A percentile compares a stretch with the other conserved stretches of the same genome.
Conservation (phyloP, 1,140 invertebrate genomes). For the Drosophila fuyamai region DNA sequence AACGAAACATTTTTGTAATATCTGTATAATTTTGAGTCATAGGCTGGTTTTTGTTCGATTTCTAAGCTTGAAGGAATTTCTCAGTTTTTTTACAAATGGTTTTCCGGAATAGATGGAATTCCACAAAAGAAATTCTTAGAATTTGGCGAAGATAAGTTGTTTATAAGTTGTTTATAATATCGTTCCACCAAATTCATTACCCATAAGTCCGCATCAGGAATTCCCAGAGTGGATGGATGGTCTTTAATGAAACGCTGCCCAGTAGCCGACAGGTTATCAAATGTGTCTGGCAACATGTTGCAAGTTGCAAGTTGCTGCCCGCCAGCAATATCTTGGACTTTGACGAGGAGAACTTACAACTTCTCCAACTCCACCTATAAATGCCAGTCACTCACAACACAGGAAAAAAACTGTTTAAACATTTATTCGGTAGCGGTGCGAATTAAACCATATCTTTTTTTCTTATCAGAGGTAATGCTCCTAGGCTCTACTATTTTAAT, state of each 20-base stretch:
- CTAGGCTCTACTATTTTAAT: neutral
- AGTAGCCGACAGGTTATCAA: constrained; percentile 38
- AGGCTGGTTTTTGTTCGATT: too few relatives aligned
- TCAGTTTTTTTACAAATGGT: too few relatives aligned
- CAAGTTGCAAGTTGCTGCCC: neutral
- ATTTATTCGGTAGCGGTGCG: too few relatives aligned
- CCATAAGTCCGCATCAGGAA: neutral
- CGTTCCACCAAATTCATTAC: constrained; percentile 3
- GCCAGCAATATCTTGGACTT: constrained; percentile 20
- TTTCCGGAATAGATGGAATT: too few relatives aligned
- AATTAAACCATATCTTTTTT: too few relatives aligned
- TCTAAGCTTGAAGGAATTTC: too few relatives aligned
- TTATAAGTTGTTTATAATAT: neutral
- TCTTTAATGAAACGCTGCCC: constrained; percentile 18
- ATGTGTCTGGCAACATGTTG: constrained; percentile 69
- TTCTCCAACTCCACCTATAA: neutral
- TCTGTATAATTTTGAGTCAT: too few relatives aligned
- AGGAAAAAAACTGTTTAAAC: neutral
- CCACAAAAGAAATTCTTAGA: too few relatives aligned
- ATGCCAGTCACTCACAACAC: constrained; percentile 4
- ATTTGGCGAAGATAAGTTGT: too few relatives aligned
- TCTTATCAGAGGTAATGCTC: too few relatives aligned
- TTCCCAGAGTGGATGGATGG: constrained; percentile 4
- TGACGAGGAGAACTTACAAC: constrained; percentile 28
- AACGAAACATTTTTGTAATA: too few relatives aligned